Conservation (phyloP, 2,888 invertebrate genomes). For the Meteorus colon region DNA sequence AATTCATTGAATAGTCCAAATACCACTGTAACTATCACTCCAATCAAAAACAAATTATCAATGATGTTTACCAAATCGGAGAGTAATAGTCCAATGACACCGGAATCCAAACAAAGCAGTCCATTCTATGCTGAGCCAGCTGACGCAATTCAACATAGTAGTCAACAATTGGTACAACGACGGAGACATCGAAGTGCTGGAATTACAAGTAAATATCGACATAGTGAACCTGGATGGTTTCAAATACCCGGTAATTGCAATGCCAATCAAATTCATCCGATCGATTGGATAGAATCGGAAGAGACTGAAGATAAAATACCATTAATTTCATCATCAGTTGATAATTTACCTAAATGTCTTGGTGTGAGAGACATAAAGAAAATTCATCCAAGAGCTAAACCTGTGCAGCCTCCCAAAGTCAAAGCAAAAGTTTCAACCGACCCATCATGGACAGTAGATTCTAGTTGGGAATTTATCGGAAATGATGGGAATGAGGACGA, state of each 20-base stretch:
- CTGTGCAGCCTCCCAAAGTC: constrained; percentile 83
- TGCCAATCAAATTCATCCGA: constrained; percentile 65
- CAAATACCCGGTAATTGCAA: constrained; percentile 60
- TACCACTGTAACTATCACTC: constrained; percentile 69
- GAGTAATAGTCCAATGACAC: constrained; percentile 67
- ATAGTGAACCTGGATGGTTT: constrained; percentile 71
- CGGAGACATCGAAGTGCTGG: constrained; percentile 64
- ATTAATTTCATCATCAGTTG: constrained; percentile 80
- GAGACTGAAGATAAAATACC: constrained; percentile 70
- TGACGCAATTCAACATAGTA: constrained; percentile 81
- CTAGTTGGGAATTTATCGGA: constrained; percentile 93
- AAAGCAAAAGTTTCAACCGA: constrained; percentile 71
- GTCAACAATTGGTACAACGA: constrained; percentile 60
- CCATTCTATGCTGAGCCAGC: constrained; percentile 94
- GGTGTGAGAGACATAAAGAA: constrained; percentile 71
- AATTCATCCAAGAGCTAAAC: constrained; percentile 78
- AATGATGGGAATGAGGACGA: constrained; percentile 64
- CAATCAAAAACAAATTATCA: constrained; percentile 68
- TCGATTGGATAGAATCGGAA: constrained; percentile 70
- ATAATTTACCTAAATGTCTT: constrained; percentile 76
- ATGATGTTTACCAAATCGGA: constrained; percentile 66
- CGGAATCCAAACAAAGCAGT: constrained; percentile 81
- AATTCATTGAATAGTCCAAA: constrained; percentile 78
- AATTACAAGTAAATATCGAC: constrained; percentile 66
- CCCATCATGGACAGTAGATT: constrained; percentile 87